A percentile compares a stretch with the other conserved stretches of the same genome.
Evolutionary conservation across 2,113 vertebrate genomes (phyloP).

Genomic region (Channa argus): DNA sequence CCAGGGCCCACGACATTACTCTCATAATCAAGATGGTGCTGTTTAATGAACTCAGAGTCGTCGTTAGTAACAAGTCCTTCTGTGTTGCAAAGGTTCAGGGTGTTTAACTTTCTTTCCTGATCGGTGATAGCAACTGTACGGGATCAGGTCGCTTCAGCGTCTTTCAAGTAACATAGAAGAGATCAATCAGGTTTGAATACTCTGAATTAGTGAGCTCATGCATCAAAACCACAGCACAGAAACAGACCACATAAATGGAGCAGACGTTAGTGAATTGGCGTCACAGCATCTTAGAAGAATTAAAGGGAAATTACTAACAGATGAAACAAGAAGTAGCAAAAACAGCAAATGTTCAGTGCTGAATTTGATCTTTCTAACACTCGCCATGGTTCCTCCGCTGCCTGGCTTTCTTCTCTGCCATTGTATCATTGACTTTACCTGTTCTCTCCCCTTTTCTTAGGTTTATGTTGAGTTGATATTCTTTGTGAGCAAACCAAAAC

Average conservation of each 20-base stretch:
- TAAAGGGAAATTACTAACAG: conserved; percentile 65
- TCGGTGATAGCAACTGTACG: background rate
- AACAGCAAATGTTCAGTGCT: conserved; percentile 2
- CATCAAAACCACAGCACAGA: conserved; percentile 56
- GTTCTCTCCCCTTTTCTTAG: background rate
- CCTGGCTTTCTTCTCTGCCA: conserved; percentile 10
- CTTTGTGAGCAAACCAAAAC: conserved; percentile 7
- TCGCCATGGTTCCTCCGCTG: background rate
- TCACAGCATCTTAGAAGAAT: conserved; percentile 49
- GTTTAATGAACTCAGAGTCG: too few species aligned
- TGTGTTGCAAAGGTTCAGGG: background rate
- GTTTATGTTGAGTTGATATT: background rate
- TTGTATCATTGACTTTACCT: background rate
- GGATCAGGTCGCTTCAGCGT: background rate
- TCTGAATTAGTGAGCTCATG: conserved; percentile 34
- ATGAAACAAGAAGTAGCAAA: conserved; percentile 57
- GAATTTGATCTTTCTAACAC: background rate
- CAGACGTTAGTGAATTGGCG: conserved; percentile 41
- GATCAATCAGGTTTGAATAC: conserved; percentile 41
- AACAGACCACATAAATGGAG: conserved; percentile 65
- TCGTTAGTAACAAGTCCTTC: too few species aligned
- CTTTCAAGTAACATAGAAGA: conserved; percentile 13
- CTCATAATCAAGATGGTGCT: too few species aligned
- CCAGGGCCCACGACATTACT: too few species aligned
- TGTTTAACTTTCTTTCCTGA: background rate